phyloP scores from a whole-genome alignment of 1,140 invertebrate species.

The Temnothorax nylanderi region DNA sequence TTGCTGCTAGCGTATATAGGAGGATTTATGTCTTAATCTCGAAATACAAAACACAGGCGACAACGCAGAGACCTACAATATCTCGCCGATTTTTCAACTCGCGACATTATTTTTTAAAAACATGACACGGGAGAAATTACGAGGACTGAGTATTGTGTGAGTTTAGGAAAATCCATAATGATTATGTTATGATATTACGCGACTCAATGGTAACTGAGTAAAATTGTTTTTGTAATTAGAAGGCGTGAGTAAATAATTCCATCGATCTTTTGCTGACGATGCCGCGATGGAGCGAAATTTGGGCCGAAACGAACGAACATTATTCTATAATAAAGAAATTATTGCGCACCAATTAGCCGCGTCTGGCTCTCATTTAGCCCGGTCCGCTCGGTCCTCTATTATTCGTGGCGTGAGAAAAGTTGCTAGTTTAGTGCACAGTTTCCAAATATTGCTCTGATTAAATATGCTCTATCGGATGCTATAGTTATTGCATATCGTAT shows the following conservation, averaged over 20 bases:
- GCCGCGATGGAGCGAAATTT: too few species aligned
- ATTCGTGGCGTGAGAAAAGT: background rate
- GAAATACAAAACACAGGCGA: slow-evolving; percentile 8
- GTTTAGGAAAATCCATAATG: background rate
- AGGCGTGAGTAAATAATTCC: background rate
- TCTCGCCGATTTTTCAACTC: background rate
- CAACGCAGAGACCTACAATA: background rate
- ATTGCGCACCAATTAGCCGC: too few species aligned
- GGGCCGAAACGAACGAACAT: too few species aligned
- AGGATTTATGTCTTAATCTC: slow-evolving; percentile 47
- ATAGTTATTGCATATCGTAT: slow-evolving; percentile 22
- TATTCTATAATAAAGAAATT: too few species aligned
- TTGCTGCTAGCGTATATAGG: background rate
- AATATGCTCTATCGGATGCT: background rate
- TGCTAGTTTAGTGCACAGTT: background rate
- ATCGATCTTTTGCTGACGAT: too few species aligned
- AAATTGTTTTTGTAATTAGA: background rate
- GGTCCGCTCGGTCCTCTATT: too few species aligned
- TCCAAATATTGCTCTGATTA: background rate
- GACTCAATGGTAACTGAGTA: background rate
- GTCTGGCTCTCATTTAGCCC: too few species aligned
- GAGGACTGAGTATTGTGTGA: background rate
- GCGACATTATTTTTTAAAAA: background rate
- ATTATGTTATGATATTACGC: background rate
- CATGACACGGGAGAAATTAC: background rate